Conservation (phyloP, 1,140 invertebrate genomes). For the Globodera ellingtonae region DNA sequence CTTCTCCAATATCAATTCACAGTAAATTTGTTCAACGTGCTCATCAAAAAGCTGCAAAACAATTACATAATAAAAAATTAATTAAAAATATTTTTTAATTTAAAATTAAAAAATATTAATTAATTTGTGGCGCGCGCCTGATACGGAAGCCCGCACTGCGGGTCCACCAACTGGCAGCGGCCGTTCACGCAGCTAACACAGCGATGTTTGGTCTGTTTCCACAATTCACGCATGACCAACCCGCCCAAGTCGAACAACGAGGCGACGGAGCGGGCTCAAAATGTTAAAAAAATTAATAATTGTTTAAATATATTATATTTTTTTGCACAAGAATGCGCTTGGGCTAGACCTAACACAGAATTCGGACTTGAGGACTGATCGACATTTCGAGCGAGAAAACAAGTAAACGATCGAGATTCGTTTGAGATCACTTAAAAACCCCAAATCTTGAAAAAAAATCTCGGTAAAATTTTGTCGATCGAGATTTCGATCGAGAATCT, state of each 20-base stretch:
- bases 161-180: not conserved
- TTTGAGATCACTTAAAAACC: too few relatives aligned
- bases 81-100: not conserved
- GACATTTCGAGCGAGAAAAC: too few relatives aligned
- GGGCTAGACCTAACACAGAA: too few relatives aligned
- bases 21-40: slow-evolving; percentile 4
- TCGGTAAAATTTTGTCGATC: too few relatives aligned
- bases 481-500: too few relatives aligned
- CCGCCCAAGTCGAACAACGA: slow-evolving; percentile 9
- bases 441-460: too few relatives aligned
- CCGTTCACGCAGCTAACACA: not conserved
- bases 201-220: not conserved
- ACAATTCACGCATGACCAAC: not conserved
- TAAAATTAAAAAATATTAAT: not conserved
- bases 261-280: not conserved
- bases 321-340: too few relatives aligned
- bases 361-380: too few relatives aligned
- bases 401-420: too few relatives aligned
- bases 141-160: slow-evolving; percentile 3
- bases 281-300: not conserved
- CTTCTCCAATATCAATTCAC: not conserved
- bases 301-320: too few relatives aligned
- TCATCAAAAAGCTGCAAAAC: slow-evolving; percentile 10
- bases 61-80: not conserved
- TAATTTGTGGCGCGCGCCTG: not conserved